Conservation (phyloP, 2,888 invertebrate species). For the Anthrax anthrax region DNA sequence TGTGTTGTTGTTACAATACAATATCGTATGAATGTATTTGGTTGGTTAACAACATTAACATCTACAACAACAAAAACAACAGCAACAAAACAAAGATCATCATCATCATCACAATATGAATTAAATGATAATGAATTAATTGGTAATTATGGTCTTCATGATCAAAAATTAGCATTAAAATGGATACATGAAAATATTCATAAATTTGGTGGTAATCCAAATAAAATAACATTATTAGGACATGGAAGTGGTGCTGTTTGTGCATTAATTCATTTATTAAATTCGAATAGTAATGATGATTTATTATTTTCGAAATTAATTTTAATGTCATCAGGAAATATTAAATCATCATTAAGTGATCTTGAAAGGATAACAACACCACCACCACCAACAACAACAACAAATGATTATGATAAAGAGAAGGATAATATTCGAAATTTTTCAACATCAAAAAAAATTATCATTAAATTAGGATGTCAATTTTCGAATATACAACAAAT, state of each 20-base stretch:
- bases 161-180: constrained; percentile 65
- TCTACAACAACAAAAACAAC: too few species aligned
- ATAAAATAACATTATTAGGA: constrained; percentile 65
- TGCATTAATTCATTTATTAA: constrained; percentile 47
- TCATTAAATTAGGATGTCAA: constrained; percentile 40
- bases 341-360: constrained; percentile 1
- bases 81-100: neutral
- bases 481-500: constrained; percentile 37
- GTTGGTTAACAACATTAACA: constrained; percentile 37
- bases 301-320: constrained; percentile 52
- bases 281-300: constrained; percentile 37
- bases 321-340: constrained; percentile 42
- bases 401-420: constrained; percentile 3
- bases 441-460: constrained; percentile 30
- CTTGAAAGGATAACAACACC: constrained; percentile 18
- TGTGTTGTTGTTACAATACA: constrained; percentile 54
- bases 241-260: constrained; percentile 61
- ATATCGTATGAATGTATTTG: constrained; percentile 56
- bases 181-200: constrained; percentile 65
- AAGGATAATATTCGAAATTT: neutral
- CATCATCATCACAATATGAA: constrained; percentile 26
- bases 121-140: constrained; percentile 31
- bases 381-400: constrained; percentile 1
- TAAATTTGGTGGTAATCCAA: constrained; percentile 67
- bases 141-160: constrained; percentile 76